Percentiles rank a stretch among this genome's conserved stretches.
Evolutionary conservation across 1,140 invertebrate genomes (phyloP).

Genomic region (Drosophila bipectinata): DNA sequence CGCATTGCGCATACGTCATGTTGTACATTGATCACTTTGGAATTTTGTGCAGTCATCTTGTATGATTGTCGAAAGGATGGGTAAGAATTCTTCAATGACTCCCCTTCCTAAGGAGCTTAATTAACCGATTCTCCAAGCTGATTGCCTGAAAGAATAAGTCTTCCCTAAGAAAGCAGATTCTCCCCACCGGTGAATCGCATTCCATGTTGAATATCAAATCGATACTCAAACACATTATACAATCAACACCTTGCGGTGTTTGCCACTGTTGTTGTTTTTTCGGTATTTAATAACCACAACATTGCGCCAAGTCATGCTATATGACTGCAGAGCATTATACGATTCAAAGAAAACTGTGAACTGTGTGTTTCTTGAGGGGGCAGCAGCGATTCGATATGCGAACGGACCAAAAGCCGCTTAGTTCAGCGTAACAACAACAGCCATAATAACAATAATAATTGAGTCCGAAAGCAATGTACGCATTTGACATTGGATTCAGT

Average conservation of each 20-base stretch:
- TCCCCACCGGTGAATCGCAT: conserved; percentile 21
- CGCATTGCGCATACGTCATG: conserved; percentile 40
- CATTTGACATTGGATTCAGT: conserved; percentile 58
- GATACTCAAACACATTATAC: conserved; percentile 25
- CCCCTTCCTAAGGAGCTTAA: conserved; percentile 15
- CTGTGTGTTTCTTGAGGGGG: conserved; percentile 23
- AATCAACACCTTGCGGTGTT: conserved; percentile 55
- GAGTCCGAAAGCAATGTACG: conserved; percentile 59
- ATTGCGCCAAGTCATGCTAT: conserved; percentile 49
- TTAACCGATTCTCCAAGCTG: background rate
- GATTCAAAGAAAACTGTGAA: conserved; percentile 43
- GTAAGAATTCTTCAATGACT: conserved; percentile 22
- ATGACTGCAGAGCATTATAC: conserved; percentile 37
- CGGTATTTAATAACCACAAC: background rate
- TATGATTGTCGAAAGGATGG: conserved; percentile 14
- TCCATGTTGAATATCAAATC: conserved; percentile 5
- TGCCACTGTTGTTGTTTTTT: conserved; percentile 20
- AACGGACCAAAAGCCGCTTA: conserved; percentile 65
- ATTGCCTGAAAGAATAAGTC: conserved; percentile 8
- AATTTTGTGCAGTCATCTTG: conserved; percentile 20
- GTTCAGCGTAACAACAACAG: conserved; percentile 29
- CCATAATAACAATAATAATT: conserved; percentile 48
- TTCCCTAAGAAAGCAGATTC: conserved; percentile 13
- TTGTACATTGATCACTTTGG: conserved; percentile 11
- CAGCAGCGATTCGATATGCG: conserved; percentile 34